Base-by-base conservation (phyloP, 2,888 invertebrate species). In the Schizotus pectinicornis region DNA sequence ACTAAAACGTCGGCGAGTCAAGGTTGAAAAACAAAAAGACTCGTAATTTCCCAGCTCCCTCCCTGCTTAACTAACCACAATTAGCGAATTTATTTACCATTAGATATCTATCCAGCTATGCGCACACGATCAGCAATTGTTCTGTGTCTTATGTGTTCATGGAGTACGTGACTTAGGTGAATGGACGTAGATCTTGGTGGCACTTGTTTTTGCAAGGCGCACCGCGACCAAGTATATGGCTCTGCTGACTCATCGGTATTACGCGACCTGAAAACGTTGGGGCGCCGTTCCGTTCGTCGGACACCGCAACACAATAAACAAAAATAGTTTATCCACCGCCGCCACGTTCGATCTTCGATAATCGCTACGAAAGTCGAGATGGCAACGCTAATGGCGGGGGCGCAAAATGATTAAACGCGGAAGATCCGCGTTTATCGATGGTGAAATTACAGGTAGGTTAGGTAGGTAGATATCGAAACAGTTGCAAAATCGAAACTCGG, bases 191-290 rank as follows among this genome's bases (percentile, higher is more conserved):
- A 62, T 64, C 56, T 67, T 59, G 52, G 63, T 66, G 65, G 67
- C 72, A 73, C 68, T 68, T 71, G 69, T 69, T 72, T 73, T 70
- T 65, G 69, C 69, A 70, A 67, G 67, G 67, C 65, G 65, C 65
- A 65, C 67, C 59, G 58, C 62, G 60, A 55, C 54, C 53, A 61
- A 53, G 45, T 61, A 72, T 70, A 74, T 76, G 74, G 75, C 72
- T 22, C 2, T 73, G 78, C 77, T 78, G 77, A 78, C 74, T 78
- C 78, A 78, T 77, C 75, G 70, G 66, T 76, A 78, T 73, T 72
- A 72, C 31, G 65, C 70, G 71, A 56, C 47, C 60, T 68, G 71
- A 75, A 76, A 77, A 78, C 73, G 70, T 77, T 58, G 71, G 59
- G 63, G 31, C 34, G 30, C 41, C 31, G 9, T 41, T 22, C 22